Conservation (phyloP, 2,888 invertebrate genomes). For the Esperia sulphurella region DNA sequence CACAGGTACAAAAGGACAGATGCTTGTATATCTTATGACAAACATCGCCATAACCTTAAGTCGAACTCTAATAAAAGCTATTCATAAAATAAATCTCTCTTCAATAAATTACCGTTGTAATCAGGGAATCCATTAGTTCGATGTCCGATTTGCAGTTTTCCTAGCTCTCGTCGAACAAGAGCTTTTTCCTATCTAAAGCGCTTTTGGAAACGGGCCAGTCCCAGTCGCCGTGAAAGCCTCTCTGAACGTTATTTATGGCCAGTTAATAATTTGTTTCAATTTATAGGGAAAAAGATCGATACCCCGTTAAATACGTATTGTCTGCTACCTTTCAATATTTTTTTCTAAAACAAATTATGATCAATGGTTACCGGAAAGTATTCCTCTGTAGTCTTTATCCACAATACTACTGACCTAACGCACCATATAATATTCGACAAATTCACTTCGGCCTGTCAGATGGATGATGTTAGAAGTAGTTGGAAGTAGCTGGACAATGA, state of each 20-base stretch:
- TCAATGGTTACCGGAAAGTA: too few relatives aligned
- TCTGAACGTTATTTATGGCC: conserved; percentile 62
- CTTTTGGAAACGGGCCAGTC: conserved; percentile 60
- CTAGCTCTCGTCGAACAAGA: conserved; percentile 28
- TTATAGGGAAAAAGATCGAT: conserved; percentile 31
- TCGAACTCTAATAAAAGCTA: background rate
- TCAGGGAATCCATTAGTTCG: conserved; percentile 34
- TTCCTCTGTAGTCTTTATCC: too few relatives aligned
- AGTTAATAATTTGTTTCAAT: conserved; percentile 72
- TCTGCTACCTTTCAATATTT: conserved; percentile 17
- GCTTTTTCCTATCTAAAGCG: conserved; percentile 60
- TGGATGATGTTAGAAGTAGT: too few relatives aligned
- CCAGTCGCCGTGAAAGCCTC: conserved; percentile 37
- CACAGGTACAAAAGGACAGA: too few relatives aligned
- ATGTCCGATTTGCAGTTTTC: conserved; percentile 40
- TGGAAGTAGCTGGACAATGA: too few relatives aligned
- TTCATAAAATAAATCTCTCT: background rate
- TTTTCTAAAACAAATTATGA: too few relatives aligned
- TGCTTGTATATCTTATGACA: too few relatives aligned
- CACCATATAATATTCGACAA: too few relatives aligned
- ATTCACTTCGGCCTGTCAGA: too few relatives aligned
- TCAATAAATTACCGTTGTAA: conserved; percentile 15
- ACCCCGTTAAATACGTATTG: conserved; percentile 11
- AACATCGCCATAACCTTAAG: background rate
- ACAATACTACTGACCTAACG: too few relatives aligned